phyloP scores from a whole-genome alignment of 2,888 invertebrate species.

The Nycteola revayana region DNA sequence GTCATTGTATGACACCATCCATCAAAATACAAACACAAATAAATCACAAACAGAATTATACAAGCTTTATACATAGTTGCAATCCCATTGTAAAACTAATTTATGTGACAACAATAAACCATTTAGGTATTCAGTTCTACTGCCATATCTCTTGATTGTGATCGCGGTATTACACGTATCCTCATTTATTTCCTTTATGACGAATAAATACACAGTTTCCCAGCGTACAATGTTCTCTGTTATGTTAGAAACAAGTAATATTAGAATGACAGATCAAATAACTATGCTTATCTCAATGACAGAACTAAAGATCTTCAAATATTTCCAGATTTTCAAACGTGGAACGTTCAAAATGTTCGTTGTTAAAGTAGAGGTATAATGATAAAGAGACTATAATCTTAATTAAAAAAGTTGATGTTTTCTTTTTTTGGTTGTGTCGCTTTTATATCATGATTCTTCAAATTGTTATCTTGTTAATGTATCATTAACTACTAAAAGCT shows the following conservation, averaged over 20 bases:
- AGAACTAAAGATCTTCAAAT: constrained; percentile 19
- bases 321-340: not conserved
- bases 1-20: too few relatives aligned
- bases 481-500: constrained; percentile 47
- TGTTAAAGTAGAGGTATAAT: constrained; percentile 7
- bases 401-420: constrained; percentile 64
- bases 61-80: too few relatives aligned
- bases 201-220: constrained; percentile 19
- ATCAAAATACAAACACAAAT: too few relatives aligned
- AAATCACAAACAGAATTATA: too few relatives aligned
- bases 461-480: constrained; percentile 68
- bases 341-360: constrained; percentile 19
- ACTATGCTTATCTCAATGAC: constrained; percentile 32
- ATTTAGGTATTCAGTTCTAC: constrained; percentile 14
- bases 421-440: constrained; percentile 19
- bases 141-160: constrained; percentile 23
- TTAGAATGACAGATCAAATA: constrained; percentile 36
- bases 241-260: constrained; percentile 16
- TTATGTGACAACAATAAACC: constrained; percentile 30
- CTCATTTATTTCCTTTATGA: constrained; percentile 22
- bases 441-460: constrained; percentile 61
- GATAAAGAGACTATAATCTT: constrained; percentile 39
- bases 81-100: constrained; percentile 9
- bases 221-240: constrained; percentile 12
- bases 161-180: constrained; percentile 16